Percentiles rank a stretch among this genome's conserved stretches.
These are phyloP conservation scores for Danio albolineatus DNA, from an alignment of 2,797 vertebrate genomes.

Conservation along the genomic window DNA sequence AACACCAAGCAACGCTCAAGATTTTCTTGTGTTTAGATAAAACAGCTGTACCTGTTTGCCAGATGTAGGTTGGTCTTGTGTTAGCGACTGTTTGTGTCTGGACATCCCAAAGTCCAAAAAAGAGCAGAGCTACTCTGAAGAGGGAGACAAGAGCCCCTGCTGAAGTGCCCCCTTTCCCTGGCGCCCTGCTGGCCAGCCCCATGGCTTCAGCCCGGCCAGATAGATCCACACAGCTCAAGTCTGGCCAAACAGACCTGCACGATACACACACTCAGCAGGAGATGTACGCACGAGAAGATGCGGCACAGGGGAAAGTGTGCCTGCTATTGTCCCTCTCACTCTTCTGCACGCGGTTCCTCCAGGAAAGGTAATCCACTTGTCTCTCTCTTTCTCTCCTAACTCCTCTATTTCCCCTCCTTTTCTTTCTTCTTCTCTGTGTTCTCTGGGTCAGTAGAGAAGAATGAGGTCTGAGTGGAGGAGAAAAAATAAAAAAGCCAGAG, in stretches of 20 bases:
- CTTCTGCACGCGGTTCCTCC: constrained; percentile 48
- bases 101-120: constrained; percentile 74
- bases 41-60: constrained; percentile 89
- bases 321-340: constrained; percentile 61
- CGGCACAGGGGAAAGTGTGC: constrained; percentile 48
- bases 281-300: constrained; percentile 21
- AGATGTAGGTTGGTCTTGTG: constrained; percentile 87
- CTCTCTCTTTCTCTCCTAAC: constrained; percentile 17
- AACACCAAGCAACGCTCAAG: neutral
- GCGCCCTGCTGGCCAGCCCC: constrained; percentile 74
- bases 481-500: constrained; percentile 74
- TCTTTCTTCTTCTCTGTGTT: constrained; percentile 55
- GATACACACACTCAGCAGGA: constrained; percentile 34
- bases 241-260: constrained; percentile 34
- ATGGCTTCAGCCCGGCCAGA: constrained; percentile 75
- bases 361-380: constrained; percentile 57
- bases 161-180: constrained; percentile 59
- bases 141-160: constrained; percentile 63
- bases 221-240: constrained; percentile 64
- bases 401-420: constrained; percentile 33
- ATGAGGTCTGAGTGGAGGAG: constrained; percentile 61
- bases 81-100: constrained; percentile 79
- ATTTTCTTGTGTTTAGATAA: constrained; percentile 16
- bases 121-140: constrained; percentile 76
- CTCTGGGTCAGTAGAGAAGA: constrained; percentile 70